Conservation (phyloP, 2,888 invertebrate genomes). For the Anagyrus pseudococci region DNA sequence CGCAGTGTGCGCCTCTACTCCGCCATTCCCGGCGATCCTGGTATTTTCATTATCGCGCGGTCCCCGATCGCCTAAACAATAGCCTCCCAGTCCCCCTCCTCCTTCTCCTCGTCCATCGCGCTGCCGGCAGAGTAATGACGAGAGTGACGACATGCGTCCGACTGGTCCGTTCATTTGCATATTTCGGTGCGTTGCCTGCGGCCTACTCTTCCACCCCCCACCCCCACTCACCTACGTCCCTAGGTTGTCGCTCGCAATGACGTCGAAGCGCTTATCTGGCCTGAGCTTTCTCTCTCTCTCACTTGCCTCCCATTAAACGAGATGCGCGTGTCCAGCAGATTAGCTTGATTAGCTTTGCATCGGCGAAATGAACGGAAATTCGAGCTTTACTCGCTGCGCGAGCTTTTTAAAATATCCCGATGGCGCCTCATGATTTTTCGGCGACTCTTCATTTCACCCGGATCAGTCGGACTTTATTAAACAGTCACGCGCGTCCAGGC, state of each 20-base stretch:
- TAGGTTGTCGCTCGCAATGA: constrained; percentile 14
- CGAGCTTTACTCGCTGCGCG: background rate
- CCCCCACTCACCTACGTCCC: background rate
- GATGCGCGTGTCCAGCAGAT: constrained; percentile 24
- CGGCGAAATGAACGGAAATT: background rate
- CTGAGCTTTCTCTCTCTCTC: background rate
- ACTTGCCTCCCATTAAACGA: constrained; percentile 19
- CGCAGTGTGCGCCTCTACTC: too few species aligned
- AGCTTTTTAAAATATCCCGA: background rate
- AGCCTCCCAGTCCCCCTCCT: constrained; percentile 28
- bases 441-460: background rate
- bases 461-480: constrained; percentile 14
- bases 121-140: constrained; percentile 38
- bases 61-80: constrained; percentile 46
- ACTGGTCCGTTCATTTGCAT: constrained; percentile 41
- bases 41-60: constrained; percentile 50
- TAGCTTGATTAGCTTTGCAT: constrained; percentile 38
- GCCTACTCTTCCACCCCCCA: background rate
- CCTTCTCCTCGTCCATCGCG: too few species aligned
- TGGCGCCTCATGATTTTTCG: constrained; percentile 2
- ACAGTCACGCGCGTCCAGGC: background rate
- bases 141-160: constrained; percentile 42
- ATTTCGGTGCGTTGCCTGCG: constrained; percentile 30
- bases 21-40: constrained; percentile 41
- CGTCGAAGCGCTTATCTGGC: background rate